These are phyloP conservation scores for Xestia ashworthii DNA, from an alignment of 2,888 invertebrate species.

Conservation along the genomic window DNA sequence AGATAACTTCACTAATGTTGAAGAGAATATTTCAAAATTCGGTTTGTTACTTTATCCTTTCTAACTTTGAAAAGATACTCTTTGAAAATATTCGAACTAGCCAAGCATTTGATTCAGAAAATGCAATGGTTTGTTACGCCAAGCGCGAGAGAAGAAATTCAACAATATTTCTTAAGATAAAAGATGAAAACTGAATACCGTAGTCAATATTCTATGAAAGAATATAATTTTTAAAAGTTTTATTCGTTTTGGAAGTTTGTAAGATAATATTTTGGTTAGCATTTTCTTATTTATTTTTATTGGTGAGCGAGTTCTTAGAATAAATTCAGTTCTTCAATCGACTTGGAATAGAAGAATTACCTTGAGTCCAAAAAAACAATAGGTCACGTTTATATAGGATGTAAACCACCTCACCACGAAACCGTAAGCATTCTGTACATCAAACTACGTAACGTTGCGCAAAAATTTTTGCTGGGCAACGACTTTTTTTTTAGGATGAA, in stretches of 20 bases:
- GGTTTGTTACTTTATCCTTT: conserved; percentile 30
- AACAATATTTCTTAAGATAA: conserved; percentile 48
- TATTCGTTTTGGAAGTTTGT: conserved; percentile 10
- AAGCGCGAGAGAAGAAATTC: conserved; percentile 38
- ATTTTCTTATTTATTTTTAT: conserved; percentile 14
- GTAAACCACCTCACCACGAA: too few relatives aligned
- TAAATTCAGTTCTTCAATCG: neutral
- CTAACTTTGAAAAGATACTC: conserved; percentile 48
- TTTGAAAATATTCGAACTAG: conserved; percentile 60
- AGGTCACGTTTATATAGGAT: neutral
- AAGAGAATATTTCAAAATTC: conserved; percentile 43
- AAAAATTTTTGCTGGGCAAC: too few relatives aligned
- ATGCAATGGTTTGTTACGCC: conserved; percentile 34
- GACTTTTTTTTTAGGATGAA: too few relatives aligned
- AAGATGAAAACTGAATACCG: conserved; percentile 30
- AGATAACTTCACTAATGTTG: conserved; percentile 22
- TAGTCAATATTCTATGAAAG: conserved; percentile 29
- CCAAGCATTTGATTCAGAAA: conserved; percentile 61
- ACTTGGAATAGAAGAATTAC: neutral
- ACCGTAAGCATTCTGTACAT: too few relatives aligned
- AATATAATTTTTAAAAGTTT: conserved; percentile 20
- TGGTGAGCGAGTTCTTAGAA: neutral
- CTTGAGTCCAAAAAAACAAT: neutral
- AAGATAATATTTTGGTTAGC: conserved; percentile 13
- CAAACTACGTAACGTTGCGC: too few relatives aligned